A percentile compares a stretch with the other conserved stretches of the same genome.
phyloP scores from a whole-genome alignment of 2,888 invertebrate genomes.

The Mimumesa dahlbomi region DNA sequence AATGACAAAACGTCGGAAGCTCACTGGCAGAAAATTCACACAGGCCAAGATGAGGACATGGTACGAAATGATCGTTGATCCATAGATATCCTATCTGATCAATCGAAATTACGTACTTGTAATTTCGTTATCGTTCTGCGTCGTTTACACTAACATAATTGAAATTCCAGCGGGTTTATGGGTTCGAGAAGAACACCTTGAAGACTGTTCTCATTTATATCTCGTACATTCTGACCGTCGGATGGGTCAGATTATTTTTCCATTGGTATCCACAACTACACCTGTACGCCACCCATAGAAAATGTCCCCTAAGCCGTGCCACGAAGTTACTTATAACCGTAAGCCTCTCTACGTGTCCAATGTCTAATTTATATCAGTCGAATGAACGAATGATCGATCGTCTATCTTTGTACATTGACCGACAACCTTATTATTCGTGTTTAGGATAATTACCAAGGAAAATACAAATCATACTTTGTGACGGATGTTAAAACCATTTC shows the following conservation, averaged over 20 bases:
- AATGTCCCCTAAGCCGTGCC: conserved; percentile 81
- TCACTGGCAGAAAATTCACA: conserved; percentile 78
- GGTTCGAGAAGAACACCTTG: conserved; percentile 79
- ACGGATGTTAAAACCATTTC: conserved; percentile 79
- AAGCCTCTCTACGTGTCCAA: conserved; percentile 68
- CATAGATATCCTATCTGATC: no score
- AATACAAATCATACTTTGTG: conserved; percentile 81
- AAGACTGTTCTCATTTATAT: conserved; percentile 79
- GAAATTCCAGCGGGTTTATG: conserved; percentile 81
- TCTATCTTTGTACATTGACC: not conserved
- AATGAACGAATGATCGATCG: no score
- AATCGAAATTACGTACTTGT: no score
- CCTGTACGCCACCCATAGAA: conserved; percentile 81
- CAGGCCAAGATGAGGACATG: conserved; percentile 83
- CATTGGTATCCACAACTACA: conserved; percentile 84
- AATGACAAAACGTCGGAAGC: conserved; percentile 70
- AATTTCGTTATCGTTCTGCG: no score
- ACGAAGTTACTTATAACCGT: conserved; percentile 83
- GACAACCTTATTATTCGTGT: conserved; percentile 9
- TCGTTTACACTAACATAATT: not conserved
- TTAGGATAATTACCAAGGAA: conserved; percentile 82
- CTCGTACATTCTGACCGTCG: conserved; percentile 81
- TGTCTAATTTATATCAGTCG: no score
- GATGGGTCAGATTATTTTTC: conserved; percentile 83
- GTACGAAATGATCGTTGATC: no score